These are phyloP conservation scores for Rhipidura dahli DNA, from an alignment of 2,113 vertebrate species.

Conservation along the genomic window DNA sequence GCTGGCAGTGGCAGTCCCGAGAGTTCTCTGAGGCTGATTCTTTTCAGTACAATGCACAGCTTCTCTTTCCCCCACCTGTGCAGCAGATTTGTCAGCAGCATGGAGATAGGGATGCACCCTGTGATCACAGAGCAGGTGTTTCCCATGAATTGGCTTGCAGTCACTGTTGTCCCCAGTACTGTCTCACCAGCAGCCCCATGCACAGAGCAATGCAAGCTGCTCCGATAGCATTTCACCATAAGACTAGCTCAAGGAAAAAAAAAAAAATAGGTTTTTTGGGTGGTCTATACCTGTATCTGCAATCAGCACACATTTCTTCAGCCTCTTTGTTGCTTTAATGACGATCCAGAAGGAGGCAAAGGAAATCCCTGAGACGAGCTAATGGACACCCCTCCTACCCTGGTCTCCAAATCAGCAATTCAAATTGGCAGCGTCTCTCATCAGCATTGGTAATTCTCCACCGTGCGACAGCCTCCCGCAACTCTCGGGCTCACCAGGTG, in stretches of 20 bases:
- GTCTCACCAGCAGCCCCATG: background rate
- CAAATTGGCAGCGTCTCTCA: background rate
- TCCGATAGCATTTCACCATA: background rate
- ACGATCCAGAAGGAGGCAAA: background rate
- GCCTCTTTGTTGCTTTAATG: background rate
- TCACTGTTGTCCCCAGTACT: background rate
- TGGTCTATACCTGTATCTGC: background rate
- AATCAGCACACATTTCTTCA: background rate
- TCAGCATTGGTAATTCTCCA: conserved; percentile 40
- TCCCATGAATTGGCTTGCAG: background rate
- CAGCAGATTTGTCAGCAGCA: background rate
- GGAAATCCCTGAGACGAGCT: conserved; percentile 33
- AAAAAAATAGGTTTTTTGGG: background rate
- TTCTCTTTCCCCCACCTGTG: fast-evolving
- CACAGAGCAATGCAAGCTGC: background rate
- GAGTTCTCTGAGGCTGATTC: background rate
- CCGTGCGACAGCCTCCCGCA: background rate
- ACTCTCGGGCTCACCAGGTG: conserved; percentile 18
- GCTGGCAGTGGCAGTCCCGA: background rate
- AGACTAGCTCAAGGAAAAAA: background rate
- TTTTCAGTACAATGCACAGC: background rate
- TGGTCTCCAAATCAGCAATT: conserved; percentile 37
- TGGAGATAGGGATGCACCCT: background rate
- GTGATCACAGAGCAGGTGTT: background rate
- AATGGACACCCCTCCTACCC: conserved; percentile 32